Base-by-base conservation (phyloP, 2,797 vertebrate species). In the Remorina albescens region DNA sequence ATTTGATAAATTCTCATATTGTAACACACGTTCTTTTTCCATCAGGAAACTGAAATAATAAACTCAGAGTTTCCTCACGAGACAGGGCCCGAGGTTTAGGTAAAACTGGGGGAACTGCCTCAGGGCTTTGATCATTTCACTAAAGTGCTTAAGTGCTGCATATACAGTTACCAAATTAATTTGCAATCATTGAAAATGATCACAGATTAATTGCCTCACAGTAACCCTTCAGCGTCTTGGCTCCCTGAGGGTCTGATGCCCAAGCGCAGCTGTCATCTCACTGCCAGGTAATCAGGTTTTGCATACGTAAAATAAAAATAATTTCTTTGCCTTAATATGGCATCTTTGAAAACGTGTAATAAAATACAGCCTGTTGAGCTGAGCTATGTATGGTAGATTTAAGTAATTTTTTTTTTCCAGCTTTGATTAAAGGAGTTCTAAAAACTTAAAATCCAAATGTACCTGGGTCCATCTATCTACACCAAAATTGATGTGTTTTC, bases 401-500 rank as follows among this genome's bases (percentile, higher is more conserved):
- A 55, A 34, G n/a, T 37, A 19, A 53, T 23, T 36, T 8, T 15
- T 36, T 70, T 70, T 74, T 41, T 34, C n/a, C n/a, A 74, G 50
- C 63, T 39, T 26, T 34, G 41, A 13, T 51, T 23, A 78, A 30
- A 78, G 18, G 34, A 64, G 72, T 58, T 61, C n/a, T 51, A n/a
- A n/a, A n/a, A n/a, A n/a, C n/a, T n/a, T n/a, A n/a, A n/a, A n/a
- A n/a, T n/a, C n/a, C n/a, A n/a, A 54, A 30, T 59, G 74, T 64
- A 54, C 34, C 30, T 16, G 32, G 51, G 15, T 65, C 60, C 60
- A 72, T 87, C 49, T 56, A 70, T 83, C 70, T 49, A 8, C 65
- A 71, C 36, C 55, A 71, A 69, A 37, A 57, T 71, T 67, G 71
- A 76, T 80, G 64, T 0, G 11, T 71, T 79, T 79, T 85, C 77